Conservation (phyloP, 2,113 vertebrate species). For the Phylloscopus trochilus region DNA sequence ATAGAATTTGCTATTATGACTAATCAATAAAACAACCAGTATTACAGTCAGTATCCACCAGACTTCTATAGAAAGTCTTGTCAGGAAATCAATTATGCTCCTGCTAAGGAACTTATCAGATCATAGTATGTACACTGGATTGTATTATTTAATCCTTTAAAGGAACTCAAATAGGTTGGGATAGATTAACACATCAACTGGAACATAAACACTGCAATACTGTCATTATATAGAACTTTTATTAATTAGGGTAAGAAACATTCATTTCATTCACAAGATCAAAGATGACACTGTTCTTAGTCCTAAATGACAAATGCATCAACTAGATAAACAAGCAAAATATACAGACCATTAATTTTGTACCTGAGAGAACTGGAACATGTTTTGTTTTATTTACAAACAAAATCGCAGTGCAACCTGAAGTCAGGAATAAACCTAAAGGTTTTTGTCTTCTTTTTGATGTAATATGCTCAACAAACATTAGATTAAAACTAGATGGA, state of each 20-base stretch:
- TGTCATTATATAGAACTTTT: slow-evolving; percentile 16
- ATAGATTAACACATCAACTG: background rate
- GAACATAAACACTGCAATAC: slow-evolving; percentile 21
- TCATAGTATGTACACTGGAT: background rate
- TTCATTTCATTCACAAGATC: background rate
- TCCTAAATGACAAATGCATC: background rate
- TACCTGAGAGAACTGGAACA: slow-evolving; percentile 43
- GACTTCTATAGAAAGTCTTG: background rate
- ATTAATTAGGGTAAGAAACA: slow-evolving; percentile 34
- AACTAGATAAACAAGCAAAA: slow-evolving; percentile 5
- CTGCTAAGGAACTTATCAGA: background rate
- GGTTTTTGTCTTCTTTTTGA: background rate
- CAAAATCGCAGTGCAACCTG: background rate
- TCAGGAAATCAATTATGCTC: background rate
- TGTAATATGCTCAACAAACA: background rate
- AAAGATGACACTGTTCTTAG: background rate
- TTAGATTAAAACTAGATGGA: background rate
- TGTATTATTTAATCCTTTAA: background rate
- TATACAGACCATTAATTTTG: background rate
- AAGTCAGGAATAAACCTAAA: background rate
- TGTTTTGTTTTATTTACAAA: background rate
- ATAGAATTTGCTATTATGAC: background rate
- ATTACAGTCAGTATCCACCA: background rate
- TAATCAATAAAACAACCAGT: background rate
- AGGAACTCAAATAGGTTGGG: background rate